Conservation (phyloP, 2,888 invertebrate genomes). For the Muschampia plurimacula region DNA sequence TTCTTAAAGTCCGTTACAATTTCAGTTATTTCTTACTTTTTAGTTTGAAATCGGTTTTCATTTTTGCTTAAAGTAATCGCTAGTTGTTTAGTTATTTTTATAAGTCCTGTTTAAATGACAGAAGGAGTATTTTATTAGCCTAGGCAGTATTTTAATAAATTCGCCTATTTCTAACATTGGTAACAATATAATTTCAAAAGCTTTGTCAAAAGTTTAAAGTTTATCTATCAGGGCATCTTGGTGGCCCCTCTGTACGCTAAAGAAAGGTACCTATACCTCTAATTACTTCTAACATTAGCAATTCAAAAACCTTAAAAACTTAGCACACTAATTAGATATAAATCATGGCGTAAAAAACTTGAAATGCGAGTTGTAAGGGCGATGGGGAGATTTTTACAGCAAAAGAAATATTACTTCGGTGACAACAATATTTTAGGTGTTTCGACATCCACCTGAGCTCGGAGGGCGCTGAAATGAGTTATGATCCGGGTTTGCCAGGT, state of each 20-base stretch:
- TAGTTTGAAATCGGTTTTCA: too few relatives aligned
- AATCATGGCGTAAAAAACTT: conserved; percentile 73
- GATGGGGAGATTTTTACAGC: conserved; percentile 67
- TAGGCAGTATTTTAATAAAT: too few relatives aligned
- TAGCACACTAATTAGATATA: conserved; percentile 77
- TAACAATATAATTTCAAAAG: too few relatives aligned
- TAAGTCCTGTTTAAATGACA: too few relatives aligned
- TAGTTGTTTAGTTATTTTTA: too few relatives aligned
- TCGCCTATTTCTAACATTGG: too few relatives aligned
- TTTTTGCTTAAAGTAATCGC: too few relatives aligned
- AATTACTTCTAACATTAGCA: conserved; percentile 40
- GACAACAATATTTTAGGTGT: conserved; percentile 52
- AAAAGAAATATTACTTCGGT: conserved; percentile 75
- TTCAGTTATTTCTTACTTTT: too few relatives aligned
- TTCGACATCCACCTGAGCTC: conserved; percentile 50
- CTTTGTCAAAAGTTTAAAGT: too few relatives aligned
- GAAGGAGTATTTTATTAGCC: too few relatives aligned
- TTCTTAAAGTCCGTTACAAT: too few relatives aligned
- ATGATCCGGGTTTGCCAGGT: conserved; percentile 51
- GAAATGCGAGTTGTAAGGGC: conserved; percentile 60
- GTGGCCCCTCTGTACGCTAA: not conserved
- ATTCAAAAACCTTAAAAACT: conserved; percentile 61
- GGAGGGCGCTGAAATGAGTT: conserved; percentile 68
- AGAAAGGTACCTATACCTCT: not conserved
- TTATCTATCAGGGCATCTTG: too few relatives aligned